Base-by-base conservation (phyloP, 2,888 invertebrate species). In the Macrophya alboannulata region DNA sequence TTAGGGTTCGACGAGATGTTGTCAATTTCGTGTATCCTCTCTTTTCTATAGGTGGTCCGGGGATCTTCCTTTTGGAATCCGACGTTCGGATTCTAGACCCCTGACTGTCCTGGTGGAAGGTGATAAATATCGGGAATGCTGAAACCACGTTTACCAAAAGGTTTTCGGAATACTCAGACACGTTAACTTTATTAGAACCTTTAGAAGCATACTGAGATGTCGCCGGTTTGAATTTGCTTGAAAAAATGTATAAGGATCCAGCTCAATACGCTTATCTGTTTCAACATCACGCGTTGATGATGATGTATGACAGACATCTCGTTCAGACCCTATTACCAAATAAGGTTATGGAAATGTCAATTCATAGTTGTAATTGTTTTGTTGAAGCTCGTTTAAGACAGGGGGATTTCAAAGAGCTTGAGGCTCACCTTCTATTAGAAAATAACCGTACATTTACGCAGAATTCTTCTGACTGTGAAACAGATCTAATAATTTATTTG, bases 181-280 rank as follows among this genome's bases (percentile, higher is more conserved):
- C 55, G 17, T 45, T 51, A 5, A 77, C 77, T 17, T 31, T 77
- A 10, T 55, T 77, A n/a, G 77, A 77, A 77, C 77, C 77, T 15
- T 17, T 77, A 17, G 77, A 77, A 17, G 31, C 25, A 25, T 62
- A 55, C 37, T 17, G 77, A 15, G 9, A 77, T 9, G 55, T 77
- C 6, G 17, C 5, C 2, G 51, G 55, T 9, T 17, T 55, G 5
- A 77, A 77, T n/a, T 55, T 77, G 17, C 17, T 55, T n/a, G 55
- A 77, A 9, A 77, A 31, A 31, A 77, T 77, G 51, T 77, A 77
- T 55, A 12, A 1, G 17, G 37, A 77, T 55, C 55, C 55, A 8
- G 4, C 8, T 10, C 1, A 17, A 15, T 55, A 25, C 17, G 37
- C 15, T n/a, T 55, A 45, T 37, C 77, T 55, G 4, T 77, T 77